Evolutionary conservation across 1,140 invertebrate species (phyloP).

Genomic region (Augochlora pura): DNA sequence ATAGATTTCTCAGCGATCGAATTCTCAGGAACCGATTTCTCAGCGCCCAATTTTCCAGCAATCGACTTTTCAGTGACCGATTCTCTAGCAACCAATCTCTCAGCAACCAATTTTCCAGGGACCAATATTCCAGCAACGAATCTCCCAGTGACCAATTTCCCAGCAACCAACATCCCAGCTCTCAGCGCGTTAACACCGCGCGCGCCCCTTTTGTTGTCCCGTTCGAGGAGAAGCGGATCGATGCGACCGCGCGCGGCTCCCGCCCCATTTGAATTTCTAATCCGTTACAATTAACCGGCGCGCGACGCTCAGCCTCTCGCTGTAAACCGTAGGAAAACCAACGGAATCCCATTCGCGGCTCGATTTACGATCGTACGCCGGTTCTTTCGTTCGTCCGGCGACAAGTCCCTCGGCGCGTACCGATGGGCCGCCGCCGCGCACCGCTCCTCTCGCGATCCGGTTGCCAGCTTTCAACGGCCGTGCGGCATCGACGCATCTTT

Average conservation of each 20-base stretch:
- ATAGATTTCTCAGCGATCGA: too few relatives aligned
- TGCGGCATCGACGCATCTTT: too few relatives aligned
- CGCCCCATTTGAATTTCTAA: constrained; percentile 32
- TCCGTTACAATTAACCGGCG: constrained; percentile 27
- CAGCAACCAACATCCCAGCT: too few relatives aligned
- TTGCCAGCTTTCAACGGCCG: neutral
- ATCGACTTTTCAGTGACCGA: too few relatives aligned
- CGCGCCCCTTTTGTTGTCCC: neutral
- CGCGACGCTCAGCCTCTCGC: neutral
- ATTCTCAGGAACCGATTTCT: too few relatives aligned
- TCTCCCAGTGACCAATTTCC: too few relatives aligned
- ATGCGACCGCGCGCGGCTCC: neutral
- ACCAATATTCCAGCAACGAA: too few relatives aligned
- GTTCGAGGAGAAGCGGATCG: neutral
- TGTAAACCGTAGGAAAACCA: constrained; percentile 3
- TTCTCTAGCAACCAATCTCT: too few relatives aligned
- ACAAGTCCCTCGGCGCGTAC: neutral
- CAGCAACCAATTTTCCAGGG: too few relatives aligned
- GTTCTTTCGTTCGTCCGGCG: neutral
- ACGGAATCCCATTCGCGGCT: constrained; percentile 26
- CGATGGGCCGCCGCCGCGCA: too few relatives aligned
- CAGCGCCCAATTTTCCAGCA: too few relatives aligned
- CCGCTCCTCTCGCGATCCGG: neutral
- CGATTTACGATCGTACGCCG: constrained; percentile 27
- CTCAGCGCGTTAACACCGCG: neutral